Evolutionary conservation across 2,888 invertebrate species (phyloP).

Genomic region (Parnassius mnemosyne): DNA sequence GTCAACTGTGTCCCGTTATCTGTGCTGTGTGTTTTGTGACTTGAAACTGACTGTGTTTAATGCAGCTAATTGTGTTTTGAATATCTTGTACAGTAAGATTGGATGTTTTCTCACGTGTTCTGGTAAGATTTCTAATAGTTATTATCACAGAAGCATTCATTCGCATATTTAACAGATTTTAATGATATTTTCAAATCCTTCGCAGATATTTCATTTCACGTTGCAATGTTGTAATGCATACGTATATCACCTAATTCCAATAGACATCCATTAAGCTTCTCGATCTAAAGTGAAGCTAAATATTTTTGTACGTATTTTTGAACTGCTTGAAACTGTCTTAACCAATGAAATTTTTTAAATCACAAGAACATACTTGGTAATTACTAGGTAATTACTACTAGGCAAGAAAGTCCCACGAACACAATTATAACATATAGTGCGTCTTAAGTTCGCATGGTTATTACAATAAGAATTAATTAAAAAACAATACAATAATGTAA

Average conservation of each 20-base stretch:
- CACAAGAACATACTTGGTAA: conserved; percentile 1
- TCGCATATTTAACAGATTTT: background rate
- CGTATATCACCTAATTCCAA: conserved; percentile 3
- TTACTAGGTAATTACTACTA: background rate
- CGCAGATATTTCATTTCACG: conserved; percentile 6
- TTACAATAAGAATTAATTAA: conserved; percentile 19
- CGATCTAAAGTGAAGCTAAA: conserved; percentile 15
- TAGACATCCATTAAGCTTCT: conserved; percentile 5
- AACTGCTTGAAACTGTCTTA: background rate
- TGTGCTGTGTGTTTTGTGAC: conserved; percentile 64
- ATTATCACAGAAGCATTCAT: background rate
- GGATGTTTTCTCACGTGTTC: conserved; percentile 68
- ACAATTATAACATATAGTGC: background rate
- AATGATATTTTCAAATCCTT: background rate
- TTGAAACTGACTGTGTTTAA: conserved; percentile 41
- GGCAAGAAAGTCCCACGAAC: conserved; percentile 22
- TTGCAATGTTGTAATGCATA: conserved; percentile 10
- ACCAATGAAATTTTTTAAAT: conserved; percentile 5
- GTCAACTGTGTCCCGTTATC: conserved; percentile 62
- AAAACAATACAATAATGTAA: conserved; percentile 4
- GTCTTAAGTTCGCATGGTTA: background rate
- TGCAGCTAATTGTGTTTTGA: conserved; percentile 39
- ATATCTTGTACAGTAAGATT: conserved; percentile 45
- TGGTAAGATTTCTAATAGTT: conserved; percentile 50
- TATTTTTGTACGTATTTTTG: conserved; percentile 10